A percentile compares a stretch with the other conserved stretches of the same genome.
phyloP scores from a whole-genome alignment of 2,113 vertebrate species.

The Gnathonemus echidnorhynchus region DNA sequence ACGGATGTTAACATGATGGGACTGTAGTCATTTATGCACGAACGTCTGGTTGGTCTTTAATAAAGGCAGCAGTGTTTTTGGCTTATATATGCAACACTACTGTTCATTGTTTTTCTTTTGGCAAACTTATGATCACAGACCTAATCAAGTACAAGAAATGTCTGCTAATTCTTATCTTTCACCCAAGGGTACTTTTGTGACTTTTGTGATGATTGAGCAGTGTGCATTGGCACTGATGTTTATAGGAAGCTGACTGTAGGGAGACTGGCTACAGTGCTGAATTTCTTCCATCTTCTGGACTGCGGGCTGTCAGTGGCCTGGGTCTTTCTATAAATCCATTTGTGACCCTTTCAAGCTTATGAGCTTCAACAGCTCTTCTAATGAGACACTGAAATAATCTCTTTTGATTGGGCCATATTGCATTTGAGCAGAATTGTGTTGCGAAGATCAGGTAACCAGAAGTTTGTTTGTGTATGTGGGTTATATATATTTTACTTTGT shows the following conservation, averaged over 20 bases:
- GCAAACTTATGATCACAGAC: not conserved
- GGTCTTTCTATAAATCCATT: not conserved
- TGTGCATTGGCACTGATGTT: not conserved
- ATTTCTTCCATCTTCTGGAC: not conserved
- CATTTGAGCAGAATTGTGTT: not conserved
- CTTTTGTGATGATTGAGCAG: not conserved
- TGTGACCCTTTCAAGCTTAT: not conserved
- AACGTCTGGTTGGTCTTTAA: not conserved
- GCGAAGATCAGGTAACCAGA: not conserved
- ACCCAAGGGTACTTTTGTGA: not conserved
- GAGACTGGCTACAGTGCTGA: not conserved
- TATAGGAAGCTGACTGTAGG: not conserved
- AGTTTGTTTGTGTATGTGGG: not conserved
- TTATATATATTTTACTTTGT: not conserved
- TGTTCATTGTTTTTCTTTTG: not conserved
- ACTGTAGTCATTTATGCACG: not conserved
- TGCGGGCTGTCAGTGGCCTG: not conserved
- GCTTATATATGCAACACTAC: not conserved
- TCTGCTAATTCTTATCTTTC: not conserved
- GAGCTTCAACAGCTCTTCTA: not conserved
- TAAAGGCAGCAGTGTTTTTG: not conserved
- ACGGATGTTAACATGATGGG: not conserved
- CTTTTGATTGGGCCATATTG: not conserved
- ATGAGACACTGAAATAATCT: not conserved
- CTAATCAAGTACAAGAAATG: not conserved